Percentiles rank a stretch among this genome's conserved stretches.
phyloP scores from a whole-genome alignment of 2,113 vertebrate genomes.

The Salminus brasiliensis region DNA sequence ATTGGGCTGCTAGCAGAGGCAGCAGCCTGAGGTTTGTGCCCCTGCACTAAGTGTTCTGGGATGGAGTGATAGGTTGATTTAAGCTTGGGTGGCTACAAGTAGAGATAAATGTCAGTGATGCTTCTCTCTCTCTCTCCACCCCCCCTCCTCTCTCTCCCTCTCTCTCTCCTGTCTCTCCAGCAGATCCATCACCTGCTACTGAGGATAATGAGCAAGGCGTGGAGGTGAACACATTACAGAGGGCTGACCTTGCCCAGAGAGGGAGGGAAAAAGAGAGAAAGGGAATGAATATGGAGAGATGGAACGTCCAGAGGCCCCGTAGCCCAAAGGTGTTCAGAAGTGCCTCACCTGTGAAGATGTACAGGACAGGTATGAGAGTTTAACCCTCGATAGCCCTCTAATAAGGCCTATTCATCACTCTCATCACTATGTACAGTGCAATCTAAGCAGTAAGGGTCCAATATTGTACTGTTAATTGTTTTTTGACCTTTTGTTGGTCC shows the following conservation, averaged over 20 bases:
- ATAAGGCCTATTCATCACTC: neutral
- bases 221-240: slow-evolving; percentile 57
- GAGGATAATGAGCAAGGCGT: slow-evolving; percentile 61
- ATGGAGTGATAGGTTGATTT: slow-evolving; percentile 66
- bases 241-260: slow-evolving; percentile 52
- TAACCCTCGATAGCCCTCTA: neutral
- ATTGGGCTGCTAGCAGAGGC: slow-evolving; percentile 56
- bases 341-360: slow-evolving; percentile 6
- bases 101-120: slow-evolving; percentile 57
- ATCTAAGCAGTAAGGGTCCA: too few relatives aligned
- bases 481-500: too few relatives aligned
- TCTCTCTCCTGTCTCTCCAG: slow-evolving; percentile 29
- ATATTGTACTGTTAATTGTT: too few relatives aligned
- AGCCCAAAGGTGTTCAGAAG: slow-evolving; percentile 19
- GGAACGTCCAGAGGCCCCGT: slow-evolving; percentile 11
- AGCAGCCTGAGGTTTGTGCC: slow-evolving; percentile 61
- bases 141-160: slow-evolving; percentile 8
- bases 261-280: slow-evolving; percentile 26
- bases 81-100: slow-evolving; percentile 53
- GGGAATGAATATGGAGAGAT: neutral
- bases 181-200: slow-evolving; percentile 60
- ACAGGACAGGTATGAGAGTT: slow-evolving; percentile 10
- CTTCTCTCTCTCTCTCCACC: slow-evolving; percentile 18
- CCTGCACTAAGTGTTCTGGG: slow-evolving; percentile 61
- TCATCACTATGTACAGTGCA: neutral